Base-by-base conservation (phyloP, 2,888 invertebrate genomes). In the Spicauda simplicius region DNA sequence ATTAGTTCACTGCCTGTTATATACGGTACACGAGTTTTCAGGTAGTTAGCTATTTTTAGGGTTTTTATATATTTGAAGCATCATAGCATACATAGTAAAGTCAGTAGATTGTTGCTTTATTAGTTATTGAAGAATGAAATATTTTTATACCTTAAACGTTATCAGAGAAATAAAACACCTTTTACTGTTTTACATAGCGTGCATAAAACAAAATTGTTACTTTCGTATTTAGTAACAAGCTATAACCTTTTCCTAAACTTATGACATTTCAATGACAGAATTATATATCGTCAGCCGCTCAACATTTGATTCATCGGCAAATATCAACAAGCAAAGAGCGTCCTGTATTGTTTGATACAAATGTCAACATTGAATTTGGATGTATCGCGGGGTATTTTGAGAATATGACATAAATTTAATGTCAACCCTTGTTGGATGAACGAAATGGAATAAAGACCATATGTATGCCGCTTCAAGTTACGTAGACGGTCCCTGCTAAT, bases 371-470 rank as follows among this genome's bases (percentile, higher is more conserved):
- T 87, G 87, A 90, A 88, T 85, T 86, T 86, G 77, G 77, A 80
- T 80, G 74, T 77, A 77, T 79, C 75, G 74, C 73, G 70, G 71
- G 78, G 75, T 74, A 83, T 76, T 84, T 76, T 76, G 82, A 75
- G 87, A 87, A 88, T 90, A 87, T 90, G 91, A 91, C 91, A 92
- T 89, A 90, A 90, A 91, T 90, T 90, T 86, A 84, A 87, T 87
- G 86, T 84, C 84, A 81, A 83, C 90, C 90, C 91, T 84, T 82
- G 83, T 83, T 84, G 83, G 81, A 78, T 80, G 88, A 82, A 83
- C 80, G 80, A 79, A 85, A 83, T 82, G 83, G 84, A 90, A 91
- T 91, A 91, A 90, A 87, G 87, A 88, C 90, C 91, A 91, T 91
- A 90, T 91, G 92, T 86, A 88, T 77, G 77, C 76, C 75, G 81